These are phyloP conservation scores for Melanotaenia pygmaea DNA, from an alignment of 2,797 vertebrate species.

Conservation along the genomic window DNA sequence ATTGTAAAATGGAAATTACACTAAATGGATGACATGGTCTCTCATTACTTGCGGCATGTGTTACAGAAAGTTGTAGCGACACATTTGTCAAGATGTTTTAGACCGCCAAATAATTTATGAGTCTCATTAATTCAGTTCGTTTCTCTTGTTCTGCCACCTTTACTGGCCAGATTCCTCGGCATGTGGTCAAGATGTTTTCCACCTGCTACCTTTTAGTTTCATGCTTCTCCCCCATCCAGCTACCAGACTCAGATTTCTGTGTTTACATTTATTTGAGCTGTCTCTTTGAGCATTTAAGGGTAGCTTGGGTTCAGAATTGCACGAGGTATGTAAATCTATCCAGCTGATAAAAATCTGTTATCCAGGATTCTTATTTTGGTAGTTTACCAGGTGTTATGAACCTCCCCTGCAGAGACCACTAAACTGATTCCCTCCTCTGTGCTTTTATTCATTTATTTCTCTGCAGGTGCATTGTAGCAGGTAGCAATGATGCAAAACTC, in stretches of 20 bases:
- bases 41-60: conserved; percentile 60
- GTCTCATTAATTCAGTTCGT: conserved; percentile 35
- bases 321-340: conserved; percentile 50
- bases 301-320: conserved; percentile 29
- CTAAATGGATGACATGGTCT: conserved; percentile 68
- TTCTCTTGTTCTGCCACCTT: conserved; percentile 20
- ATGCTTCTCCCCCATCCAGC: neutral
- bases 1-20: conserved; percentile 77
- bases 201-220: conserved; percentile 9
- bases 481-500: conserved; percentile 54
- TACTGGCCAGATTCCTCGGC: conserved; percentile 34
- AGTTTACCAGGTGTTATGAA: conserved; percentile 60
- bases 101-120: conserved; percentile 44
- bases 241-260: conserved; percentile 4
- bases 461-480: conserved; percentile 65
- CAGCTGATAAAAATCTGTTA: conserved; percentile 47
- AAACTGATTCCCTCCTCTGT: conserved; percentile 60
- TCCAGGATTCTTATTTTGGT: conserved; percentile 40
- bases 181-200: conserved; percentile 22
- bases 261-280: neutral
- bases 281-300: conserved; percentile 37
- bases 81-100: conserved; percentile 33
- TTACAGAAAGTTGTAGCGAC: conserved; percentile 55
- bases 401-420: conserved; percentile 54
- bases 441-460: conserved; percentile 70